Evolutionary conservation across 2,888 invertebrate genomes (phyloP).

Genomic region (Hypomecis atomaria): DNA sequence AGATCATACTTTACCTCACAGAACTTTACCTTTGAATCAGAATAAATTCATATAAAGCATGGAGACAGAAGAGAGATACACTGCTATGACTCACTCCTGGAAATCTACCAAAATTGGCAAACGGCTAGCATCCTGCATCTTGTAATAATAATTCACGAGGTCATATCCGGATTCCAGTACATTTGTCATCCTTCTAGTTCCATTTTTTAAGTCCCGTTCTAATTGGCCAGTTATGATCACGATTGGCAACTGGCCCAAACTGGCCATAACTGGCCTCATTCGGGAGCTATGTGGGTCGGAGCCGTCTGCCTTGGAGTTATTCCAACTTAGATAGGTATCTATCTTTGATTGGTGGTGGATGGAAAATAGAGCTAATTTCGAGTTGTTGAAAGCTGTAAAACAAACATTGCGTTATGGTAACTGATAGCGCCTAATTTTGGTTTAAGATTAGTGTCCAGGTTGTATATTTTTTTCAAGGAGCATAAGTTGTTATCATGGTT

Average conservation of each 20-base stretch:
- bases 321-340: constrained; percentile 43
- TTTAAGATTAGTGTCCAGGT: too few relatives aligned
- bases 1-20: too few relatives aligned
- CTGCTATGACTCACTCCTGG: too few relatives aligned
- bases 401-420: not conserved
- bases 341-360: constrained; percentile 30
- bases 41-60: not conserved
- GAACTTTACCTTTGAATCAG: not conserved
- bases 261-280: constrained; percentile 28
- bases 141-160: constrained; percentile 5
- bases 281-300: constrained; percentile 44
- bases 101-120: not conserved
- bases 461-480: too few relatives aligned
- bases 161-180: not conserved
- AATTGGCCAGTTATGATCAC: constrained; percentile 51
- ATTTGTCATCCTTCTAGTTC: constrained; percentile 11
- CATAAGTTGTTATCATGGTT: too few relatives aligned
- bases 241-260: constrained; percentile 49
- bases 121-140: not conserved
- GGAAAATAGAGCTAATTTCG: constrained; percentile 20
- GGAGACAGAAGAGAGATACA: too few relatives aligned
- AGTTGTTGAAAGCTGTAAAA: not conserved
- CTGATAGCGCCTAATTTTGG: not conserved
- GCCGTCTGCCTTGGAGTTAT: constrained; percentile 44
- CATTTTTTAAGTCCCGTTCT: constrained; percentile 29